A percentile compares a stretch with the other conserved stretches of the same genome.
Evolutionary conservation across 2,888 invertebrate genomes (phyloP).

Genomic region (Nemurella pictetii): DNA sequence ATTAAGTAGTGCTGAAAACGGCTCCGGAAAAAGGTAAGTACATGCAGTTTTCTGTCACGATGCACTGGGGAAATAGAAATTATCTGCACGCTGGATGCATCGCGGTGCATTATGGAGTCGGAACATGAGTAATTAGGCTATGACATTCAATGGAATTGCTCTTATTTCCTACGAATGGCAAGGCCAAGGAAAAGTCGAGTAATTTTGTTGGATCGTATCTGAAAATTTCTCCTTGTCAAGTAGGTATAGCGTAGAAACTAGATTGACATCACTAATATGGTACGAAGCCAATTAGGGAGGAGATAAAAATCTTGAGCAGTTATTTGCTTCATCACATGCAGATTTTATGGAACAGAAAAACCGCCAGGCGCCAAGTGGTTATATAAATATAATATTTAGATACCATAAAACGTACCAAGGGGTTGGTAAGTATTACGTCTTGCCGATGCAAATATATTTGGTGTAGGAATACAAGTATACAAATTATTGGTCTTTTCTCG

Average conservation of each 20-base stretch:
- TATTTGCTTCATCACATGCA: too few relatives aligned
- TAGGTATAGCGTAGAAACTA: conserved; percentile 23
- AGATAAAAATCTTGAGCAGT: too few relatives aligned
- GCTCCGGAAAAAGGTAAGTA: conserved; percentile 3
- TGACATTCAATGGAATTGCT: background rate
- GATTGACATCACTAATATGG: background rate
- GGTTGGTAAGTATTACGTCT: too few relatives aligned
- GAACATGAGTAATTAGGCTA: background rate
- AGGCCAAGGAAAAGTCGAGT: background rate
- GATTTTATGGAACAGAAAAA: too few relatives aligned
- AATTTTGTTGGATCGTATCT: background rate
- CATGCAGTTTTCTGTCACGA: background rate
- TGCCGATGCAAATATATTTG: too few relatives aligned
- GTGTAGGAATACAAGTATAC: too few relatives aligned
- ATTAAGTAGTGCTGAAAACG: conserved; percentile 4
- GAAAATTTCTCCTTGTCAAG: conserved; percentile 1
- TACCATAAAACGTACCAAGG: too few relatives aligned
- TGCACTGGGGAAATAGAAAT: background rate
- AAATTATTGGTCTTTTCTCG: too few relatives aligned
- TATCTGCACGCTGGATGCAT: background rate
- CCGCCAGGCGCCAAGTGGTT: too few relatives aligned
- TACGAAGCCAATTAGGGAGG: too few relatives aligned
- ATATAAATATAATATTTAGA: too few relatives aligned
- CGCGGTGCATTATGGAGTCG: background rate
- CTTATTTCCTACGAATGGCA: background rate